These are phyloP conservation scores for Maccullochella peelii DNA, from an alignment of 2,113 vertebrate species.

Conservation along the genomic window DNA sequence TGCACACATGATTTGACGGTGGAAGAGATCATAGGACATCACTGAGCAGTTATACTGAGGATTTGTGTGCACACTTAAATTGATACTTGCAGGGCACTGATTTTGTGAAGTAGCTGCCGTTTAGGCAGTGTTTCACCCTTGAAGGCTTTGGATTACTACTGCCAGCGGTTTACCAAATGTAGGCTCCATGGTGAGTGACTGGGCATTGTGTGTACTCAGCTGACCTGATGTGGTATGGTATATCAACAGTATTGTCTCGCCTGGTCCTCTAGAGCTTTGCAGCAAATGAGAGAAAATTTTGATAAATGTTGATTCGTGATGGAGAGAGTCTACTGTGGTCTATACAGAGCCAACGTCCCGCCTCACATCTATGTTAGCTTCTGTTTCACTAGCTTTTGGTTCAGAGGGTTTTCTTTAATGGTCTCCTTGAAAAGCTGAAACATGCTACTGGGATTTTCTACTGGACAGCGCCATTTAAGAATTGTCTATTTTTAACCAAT, in stretches of 20 bases:
- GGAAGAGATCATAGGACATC: not conserved
- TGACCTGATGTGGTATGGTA: conserved; percentile 16
- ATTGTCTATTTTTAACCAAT: not conserved
- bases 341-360: not conserved
- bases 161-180: conserved; percentile 8
- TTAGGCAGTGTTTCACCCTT: not conserved
- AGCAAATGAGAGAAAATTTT: not conserved
- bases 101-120: not conserved
- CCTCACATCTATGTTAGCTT: not conserved
- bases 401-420: not conserved
- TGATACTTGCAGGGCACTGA: not conserved
- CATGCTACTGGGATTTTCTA: not conserved
- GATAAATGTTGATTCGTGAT: not conserved
- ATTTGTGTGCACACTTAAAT: conserved; percentile 24
- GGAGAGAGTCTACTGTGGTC: not conserved
- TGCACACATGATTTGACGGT: not conserved
- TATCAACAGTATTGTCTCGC: not conserved
- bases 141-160: not conserved
- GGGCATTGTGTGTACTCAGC: not conserved
- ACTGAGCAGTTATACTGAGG: not conserved
- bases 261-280: not conserved
- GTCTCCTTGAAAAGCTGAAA: not conserved
- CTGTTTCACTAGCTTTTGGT: not conserved
- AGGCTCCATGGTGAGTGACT: not conserved
- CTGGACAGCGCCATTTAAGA: not conserved